phyloP scores from a whole-genome alignment of 2,113 vertebrate species.

The Microtus pennsylvanicus region DNA sequence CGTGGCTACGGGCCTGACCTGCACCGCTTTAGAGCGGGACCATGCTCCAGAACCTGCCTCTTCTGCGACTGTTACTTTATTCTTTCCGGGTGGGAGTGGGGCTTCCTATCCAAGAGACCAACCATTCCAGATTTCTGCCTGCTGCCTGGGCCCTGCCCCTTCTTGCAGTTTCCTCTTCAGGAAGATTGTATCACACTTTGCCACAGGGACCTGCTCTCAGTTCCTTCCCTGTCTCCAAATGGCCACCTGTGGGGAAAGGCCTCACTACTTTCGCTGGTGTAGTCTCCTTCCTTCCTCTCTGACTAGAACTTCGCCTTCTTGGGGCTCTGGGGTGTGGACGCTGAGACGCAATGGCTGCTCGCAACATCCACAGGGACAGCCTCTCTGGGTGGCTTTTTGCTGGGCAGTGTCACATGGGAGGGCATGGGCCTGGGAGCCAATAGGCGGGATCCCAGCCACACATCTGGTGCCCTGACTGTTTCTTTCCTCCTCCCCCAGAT shows the following conservation, averaged over 20 bases:
- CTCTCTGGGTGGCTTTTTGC: background rate
- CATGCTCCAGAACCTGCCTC: conserved; percentile 52
- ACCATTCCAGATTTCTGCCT: background rate
- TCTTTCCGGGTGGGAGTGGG: background rate
- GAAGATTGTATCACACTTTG: background rate
- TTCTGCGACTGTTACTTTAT: conserved; percentile 71
- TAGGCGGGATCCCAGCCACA: conserved; percentile 27
- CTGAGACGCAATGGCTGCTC: background rate
- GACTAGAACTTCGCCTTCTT: background rate
- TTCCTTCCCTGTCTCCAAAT: background rate
- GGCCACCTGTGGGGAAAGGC: background rate
- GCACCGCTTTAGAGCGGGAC: background rate
- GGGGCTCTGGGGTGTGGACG: background rate
- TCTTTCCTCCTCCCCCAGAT: conserved; percentile 64
- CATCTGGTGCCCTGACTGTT: conserved; percentile 75
- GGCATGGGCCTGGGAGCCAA: background rate
- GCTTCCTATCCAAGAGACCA: background rate
- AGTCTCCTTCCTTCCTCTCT: background rate
- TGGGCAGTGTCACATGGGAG: background rate
- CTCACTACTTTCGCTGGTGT: background rate
- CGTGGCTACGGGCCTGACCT: background rate
- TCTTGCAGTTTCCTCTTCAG: background rate
- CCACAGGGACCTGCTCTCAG: conserved; percentile 2
- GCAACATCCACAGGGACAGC: background rate
- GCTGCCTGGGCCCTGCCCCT: background rate